These are phyloP conservation scores for Drosophila nr. perissopoda DNA, from an alignment of 2,888 invertebrate genomes.

Conservation along the genomic window DNA sequence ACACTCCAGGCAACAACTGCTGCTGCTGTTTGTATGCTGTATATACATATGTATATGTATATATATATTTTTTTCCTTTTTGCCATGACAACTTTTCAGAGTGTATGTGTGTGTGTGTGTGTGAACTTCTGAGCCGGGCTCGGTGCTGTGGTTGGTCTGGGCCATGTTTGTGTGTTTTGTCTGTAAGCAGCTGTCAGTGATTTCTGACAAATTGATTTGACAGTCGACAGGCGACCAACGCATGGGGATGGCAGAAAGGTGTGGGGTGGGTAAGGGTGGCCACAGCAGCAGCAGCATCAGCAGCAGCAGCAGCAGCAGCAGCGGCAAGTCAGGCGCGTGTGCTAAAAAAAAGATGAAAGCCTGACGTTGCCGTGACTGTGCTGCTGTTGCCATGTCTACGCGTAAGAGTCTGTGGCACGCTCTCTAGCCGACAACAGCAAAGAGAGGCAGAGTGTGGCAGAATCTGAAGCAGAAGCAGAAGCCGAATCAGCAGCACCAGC, in stretches of 20 bases:
- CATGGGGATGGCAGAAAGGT: constrained; percentile 7
- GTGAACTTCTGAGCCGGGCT: constrained; percentile 28
- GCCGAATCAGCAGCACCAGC: constrained; percentile 8
- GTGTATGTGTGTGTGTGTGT: constrained; percentile 2
- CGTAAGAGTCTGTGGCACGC: constrained; percentile 52
- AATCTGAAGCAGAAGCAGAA: constrained; percentile 6
- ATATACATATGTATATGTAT: neutral
- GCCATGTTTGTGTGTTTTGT: constrained; percentile 72
- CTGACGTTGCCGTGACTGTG: constrained; percentile 40
- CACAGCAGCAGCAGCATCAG: neutral
- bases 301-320: neutral
- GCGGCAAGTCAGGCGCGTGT: constrained; percentile 68
- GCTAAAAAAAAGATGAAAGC: constrained; percentile 71
- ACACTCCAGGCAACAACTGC: constrained; percentile 71
- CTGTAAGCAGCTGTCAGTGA: constrained; percentile 83
- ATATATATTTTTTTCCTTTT: constrained; percentile 14
- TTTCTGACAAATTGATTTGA: constrained; percentile 83
- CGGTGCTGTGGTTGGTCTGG: constrained; percentile 36
- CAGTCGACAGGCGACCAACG: constrained; percentile 75
- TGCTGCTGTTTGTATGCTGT: constrained; percentile 18
- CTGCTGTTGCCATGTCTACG: constrained; percentile 56
- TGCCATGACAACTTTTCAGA: constrained; percentile 73
- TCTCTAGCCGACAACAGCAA: constrained; percentile 28
- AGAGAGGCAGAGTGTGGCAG: constrained; percentile 35
- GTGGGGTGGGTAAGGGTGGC: neutral